Conservation (phyloP, 2,797 vertebrate genomes). For the Propithecus deckenii region DNA sequence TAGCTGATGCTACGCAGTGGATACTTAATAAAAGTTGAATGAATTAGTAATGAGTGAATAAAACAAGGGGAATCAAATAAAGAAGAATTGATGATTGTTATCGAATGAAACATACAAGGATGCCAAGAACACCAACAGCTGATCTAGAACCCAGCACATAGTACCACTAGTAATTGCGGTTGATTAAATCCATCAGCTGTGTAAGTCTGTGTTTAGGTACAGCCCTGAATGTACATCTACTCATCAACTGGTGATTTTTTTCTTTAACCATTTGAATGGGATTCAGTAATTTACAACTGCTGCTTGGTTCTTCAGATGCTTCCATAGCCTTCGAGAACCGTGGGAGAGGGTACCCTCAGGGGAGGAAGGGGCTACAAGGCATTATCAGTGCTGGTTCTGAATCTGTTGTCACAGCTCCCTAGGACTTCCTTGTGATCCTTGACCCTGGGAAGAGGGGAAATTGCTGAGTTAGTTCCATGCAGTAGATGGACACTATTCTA, state of each 20-base stretch:
- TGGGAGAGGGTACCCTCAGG: conserved; percentile 51
- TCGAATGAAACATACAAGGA: not conserved
- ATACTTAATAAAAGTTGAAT: not conserved
- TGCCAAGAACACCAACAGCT: not conserved
- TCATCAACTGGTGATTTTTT: not conserved
- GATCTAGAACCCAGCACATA: not conserved
- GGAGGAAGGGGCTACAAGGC: not conserved
- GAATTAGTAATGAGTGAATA: not conserved
- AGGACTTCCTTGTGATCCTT: not conserved
- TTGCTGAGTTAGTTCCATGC: not conserved
- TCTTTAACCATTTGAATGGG: not conserved
- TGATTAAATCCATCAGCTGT: not conserved
- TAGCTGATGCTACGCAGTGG: not conserved
- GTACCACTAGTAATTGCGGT: too few species aligned
- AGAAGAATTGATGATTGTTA: not conserved
- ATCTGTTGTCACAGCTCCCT: not conserved
- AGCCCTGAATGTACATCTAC: too few species aligned
- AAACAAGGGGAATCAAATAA: not conserved
- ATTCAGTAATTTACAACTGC: not conserved
- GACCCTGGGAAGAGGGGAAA: not conserved
- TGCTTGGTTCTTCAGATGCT: not conserved
- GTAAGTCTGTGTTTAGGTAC: not conserved
- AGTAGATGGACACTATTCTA: not conserved
- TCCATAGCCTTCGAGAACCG: not conserved
- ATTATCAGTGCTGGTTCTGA: not conserved